phyloP scores from a whole-genome alignment of 2,113 vertebrate genomes.

The Poeciliopsis prolifica region DNA sequence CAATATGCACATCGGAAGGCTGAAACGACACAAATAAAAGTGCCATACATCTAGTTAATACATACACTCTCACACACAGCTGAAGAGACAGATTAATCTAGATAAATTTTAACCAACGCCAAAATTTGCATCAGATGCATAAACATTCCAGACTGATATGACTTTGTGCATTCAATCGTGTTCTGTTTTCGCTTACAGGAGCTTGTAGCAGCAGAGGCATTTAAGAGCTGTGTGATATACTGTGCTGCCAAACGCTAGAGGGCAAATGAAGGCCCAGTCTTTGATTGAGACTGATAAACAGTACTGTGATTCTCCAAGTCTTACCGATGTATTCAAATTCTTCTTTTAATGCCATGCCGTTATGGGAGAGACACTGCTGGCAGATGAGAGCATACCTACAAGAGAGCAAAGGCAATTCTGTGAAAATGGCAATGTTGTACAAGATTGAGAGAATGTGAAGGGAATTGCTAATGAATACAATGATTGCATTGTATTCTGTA shows the following conservation, averaged over 20 bases:
- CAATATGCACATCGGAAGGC: slow-evolving; percentile 98
- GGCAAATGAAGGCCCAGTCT: slow-evolving; percentile 73
- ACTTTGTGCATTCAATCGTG: slow-evolving; percentile 78
- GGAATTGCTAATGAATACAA: slow-evolving; percentile 17
- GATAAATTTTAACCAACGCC: slow-evolving; percentile 69
- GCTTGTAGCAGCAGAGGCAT: slow-evolving; percentile 67
- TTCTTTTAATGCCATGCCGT: slow-evolving; percentile 99
- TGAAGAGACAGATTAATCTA: slow-evolving; percentile 67
- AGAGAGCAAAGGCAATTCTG: slow-evolving; percentile 52
- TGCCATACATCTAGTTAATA: slow-evolving; percentile 28
- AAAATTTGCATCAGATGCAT: slow-evolving; percentile 68
- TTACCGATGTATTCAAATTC: slow-evolving; percentile 99
- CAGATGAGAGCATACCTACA: slow-evolving; percentile 97
- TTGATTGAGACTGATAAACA: slow-evolving; percentile 75
- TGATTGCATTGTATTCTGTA: neutral
- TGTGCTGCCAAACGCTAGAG: slow-evolving; percentile 76
- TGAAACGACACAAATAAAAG: slow-evolving; percentile 68
- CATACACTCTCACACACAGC: slow-evolving; percentile 32
- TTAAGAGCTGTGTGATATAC: slow-evolving; percentile 80
- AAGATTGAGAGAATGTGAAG: slow-evolving; percentile 13
- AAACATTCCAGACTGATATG: slow-evolving; percentile 75
- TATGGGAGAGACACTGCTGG: slow-evolving; percentile 98
- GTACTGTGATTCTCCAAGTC: slow-evolving; percentile 71
- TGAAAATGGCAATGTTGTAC: slow-evolving; percentile 19
- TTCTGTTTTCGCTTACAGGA: slow-evolving; percentile 71